Conservation (phyloP, 2,113 vertebrate genomes). For the Leptocoma aspasia region DNA sequence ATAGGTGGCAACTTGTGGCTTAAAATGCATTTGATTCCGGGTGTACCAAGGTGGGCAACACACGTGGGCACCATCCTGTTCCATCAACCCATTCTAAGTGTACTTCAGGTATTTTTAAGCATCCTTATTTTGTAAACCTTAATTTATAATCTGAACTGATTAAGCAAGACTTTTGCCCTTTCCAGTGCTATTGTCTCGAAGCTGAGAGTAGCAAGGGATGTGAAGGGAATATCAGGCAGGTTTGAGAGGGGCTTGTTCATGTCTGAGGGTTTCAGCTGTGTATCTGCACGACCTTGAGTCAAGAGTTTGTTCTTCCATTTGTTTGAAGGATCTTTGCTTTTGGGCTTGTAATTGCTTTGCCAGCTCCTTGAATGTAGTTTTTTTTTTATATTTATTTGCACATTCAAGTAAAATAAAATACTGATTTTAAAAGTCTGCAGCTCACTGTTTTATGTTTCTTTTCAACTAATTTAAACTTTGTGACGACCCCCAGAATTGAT, state of each 20-base stretch:
- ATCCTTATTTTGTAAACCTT: constrained; percentile 64
- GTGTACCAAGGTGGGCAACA: not conserved
- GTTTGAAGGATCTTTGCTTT: constrained; percentile 67
- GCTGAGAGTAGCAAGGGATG: not conserved
- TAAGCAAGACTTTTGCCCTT: not conserved
- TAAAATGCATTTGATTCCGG: constrained; percentile 2
- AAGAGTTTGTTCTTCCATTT: constrained; percentile 46
- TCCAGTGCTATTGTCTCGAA: not conserved
- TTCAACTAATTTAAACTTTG: too few relatives aligned
- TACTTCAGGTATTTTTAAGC: constrained; percentile 52
- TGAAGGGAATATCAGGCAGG: not conserved
- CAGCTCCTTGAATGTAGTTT: constrained; percentile 79
- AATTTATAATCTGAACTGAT: constrained; percentile 28
- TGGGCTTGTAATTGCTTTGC: constrained; percentile 70
- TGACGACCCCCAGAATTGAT: not conserved
- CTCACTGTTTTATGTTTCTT: not conserved
- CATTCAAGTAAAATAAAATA: constrained; percentile 78
- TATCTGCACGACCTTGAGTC: constrained; percentile 19
- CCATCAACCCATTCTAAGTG: constrained; percentile 12
- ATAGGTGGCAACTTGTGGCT: constrained; percentile 59
- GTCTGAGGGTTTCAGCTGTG: not conserved
- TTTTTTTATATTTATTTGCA: constrained; percentile 82
- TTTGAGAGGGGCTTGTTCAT: not conserved
- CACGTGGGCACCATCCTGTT: not conserved
- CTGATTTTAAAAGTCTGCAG: constrained; percentile 46